Percentiles rank a stretch among this genome's conserved stretches.
Evolutionary conservation across 1,140 invertebrate species (phyloP).

Genomic region (Latrodectus geometricus): DNA sequence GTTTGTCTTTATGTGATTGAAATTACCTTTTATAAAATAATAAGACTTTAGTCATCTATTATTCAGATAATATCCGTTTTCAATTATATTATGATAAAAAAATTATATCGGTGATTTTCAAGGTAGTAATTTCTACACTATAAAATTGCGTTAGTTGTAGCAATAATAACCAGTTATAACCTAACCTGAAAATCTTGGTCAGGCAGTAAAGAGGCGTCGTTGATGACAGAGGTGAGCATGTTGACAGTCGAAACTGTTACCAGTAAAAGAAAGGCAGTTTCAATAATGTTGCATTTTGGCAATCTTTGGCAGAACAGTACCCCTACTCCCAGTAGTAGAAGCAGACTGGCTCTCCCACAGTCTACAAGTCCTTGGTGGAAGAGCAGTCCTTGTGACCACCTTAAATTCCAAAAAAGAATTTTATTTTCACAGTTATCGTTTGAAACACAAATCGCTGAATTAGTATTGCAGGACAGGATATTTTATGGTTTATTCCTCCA

Average conservation of each 20-base stretch:
- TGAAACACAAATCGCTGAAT: too few species aligned
- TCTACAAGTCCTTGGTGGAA: conserved; percentile 89
- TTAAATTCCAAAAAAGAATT: conserved; percentile 69
- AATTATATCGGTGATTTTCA: too few species aligned
- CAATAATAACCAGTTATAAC: background rate
- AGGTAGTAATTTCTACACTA: too few species aligned
- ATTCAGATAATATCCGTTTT: too few species aligned
- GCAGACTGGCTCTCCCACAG: conserved; percentile 82
- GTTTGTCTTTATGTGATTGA: too few species aligned
- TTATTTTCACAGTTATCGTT: too few species aligned
- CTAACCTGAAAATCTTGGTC: conserved; percentile 68
- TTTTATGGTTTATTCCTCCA: too few species aligned
- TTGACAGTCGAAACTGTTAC: conserved; percentile 91
- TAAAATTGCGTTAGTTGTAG: too few species aligned
- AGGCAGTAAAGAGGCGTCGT: conserved; percentile 88
- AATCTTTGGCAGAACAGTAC: conserved; percentile 86
- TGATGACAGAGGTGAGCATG: conserved; percentile 88
- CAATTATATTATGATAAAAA: too few species aligned
- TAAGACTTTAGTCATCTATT: too few species aligned
- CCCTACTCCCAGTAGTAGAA: conserved; percentile 83
- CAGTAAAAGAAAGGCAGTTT: conserved; percentile 88
- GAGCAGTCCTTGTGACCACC: conserved; percentile 88
- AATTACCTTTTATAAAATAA: too few species aligned
- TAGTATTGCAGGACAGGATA: too few species aligned
- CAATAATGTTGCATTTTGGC: conserved; percentile 87